Base-by-base conservation (phyloP, 2,797 vertebrate species). In the Lophius americanus region DNA sequence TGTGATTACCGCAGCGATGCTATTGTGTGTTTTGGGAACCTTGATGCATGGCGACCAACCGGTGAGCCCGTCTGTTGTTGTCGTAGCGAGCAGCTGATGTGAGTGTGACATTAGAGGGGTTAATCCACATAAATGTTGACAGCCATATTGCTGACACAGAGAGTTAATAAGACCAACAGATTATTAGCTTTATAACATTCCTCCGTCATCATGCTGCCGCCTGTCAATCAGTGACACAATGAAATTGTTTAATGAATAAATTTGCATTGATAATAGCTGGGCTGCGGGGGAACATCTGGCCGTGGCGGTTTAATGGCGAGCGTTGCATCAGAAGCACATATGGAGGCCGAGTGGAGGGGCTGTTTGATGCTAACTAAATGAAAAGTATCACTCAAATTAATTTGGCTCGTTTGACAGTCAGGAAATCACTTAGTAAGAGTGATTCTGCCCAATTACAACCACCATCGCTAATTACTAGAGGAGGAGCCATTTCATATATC, bases 201-300 rank as follows among this genome's bases (percentile, higher is more conserved):
- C 85, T 82, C 84, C 66, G 83, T 91, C 92, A 91, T 91, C 85
- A 71, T 61, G 75, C 75, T 33, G 54, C 87, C 51, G 80, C 88
- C 91, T 93, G 92, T 94, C 93, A 94, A 92, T 94, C 93, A 94
- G 51, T 64, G 70, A 83, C 86, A 92, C 91, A 92, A 93, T 93
- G 91, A 93, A 94, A 93, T 85, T 84, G 86, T 93, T 94, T 93
- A 92, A 94, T 94, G 93, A 93, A 94, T 94, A 94, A 92, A 94
- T 94, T 92, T 93, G 89, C 93, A 94, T 94, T 76, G 89, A 89
- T 93, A 89, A 93, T 85, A 75, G 67, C 23, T 57, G 73, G 85
- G 82, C 82, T 81, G 88, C 54, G 50, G 73, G 73, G 82, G 86
- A 93, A 94, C 93, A 94, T 93, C 93, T 94, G 93, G 90, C 87